Base-by-base conservation (phyloP, 1,140 invertebrate species). In the Pseudobourletiella spinata region DNA sequence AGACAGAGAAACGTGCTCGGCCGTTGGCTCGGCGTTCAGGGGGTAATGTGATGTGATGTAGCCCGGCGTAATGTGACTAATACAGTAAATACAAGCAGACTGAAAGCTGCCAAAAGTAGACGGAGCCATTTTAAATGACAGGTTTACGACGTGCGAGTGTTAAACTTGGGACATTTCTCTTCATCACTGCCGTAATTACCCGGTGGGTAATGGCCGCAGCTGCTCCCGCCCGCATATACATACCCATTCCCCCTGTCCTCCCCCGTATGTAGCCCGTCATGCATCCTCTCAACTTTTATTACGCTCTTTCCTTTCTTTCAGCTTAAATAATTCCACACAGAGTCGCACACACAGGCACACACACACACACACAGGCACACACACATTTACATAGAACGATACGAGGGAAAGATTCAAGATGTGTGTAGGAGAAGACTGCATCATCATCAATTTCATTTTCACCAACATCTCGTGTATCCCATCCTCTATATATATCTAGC, bases 61-160 rank as follows among this genome's bases (percentile, higher is more conserved):
- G 22, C 32, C 8, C 14, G 18, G 44, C 11, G 20, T 48, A 48
- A 48, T 48, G 44, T 48, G 44, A 22, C 11, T 22, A 48, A 48
- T 22, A 48, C 11, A 48, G 44, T 48, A 48, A 48, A 48, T 22
- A 48, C 44, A 6, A 46, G 22, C 4, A 56, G 61, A 67, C 57
- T 56, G 54, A 64, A 63, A 67, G 65, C 51, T 67, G 65, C 61
- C 65, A 64, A 64, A 66, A 66, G 57, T 55, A 58, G 61, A 62
- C 48, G 32, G 61, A 55, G 26, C 61, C 65, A 67, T 67, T 63
- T 61, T 22, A 52, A 57, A 24, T 59, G 65, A 67, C 61, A 67
- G 65, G 43, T 67, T 67, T 67, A 67, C 65, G 61, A 67, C 44
- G 57, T 67, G 65, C 57, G 61, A 67, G 61, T 63, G 65, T 60